These are phyloP conservation scores for Synanceia verrucosa DNA, from an alignment of 2,797 vertebrate species.

Conservation along the genomic window DNA sequence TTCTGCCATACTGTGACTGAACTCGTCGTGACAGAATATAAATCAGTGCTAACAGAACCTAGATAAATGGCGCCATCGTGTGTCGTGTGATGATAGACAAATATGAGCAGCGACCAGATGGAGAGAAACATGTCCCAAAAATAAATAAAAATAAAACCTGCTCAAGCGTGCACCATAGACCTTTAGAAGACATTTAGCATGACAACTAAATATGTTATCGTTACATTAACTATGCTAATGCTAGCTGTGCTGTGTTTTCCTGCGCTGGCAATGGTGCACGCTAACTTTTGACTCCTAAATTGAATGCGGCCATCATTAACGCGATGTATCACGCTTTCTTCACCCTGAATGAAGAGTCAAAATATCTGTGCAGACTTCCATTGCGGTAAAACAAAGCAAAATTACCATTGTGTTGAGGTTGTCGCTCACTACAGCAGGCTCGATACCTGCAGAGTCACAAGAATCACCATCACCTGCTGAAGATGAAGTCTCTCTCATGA, in stretches of 20 bases:
- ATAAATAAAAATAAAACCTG: neutral
- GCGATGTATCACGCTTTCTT: neutral
- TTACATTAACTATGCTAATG: neutral
- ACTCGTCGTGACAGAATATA: neutral
- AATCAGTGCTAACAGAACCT: neutral
- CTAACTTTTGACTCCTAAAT: neutral
- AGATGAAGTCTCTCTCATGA: neutral
- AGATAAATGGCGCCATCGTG: constrained; percentile 56
- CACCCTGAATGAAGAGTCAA: neutral
- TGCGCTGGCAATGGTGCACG: neutral
- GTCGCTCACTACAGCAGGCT: neutral
- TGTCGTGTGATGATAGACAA: constrained; percentile 11
- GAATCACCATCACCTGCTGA: neutral
- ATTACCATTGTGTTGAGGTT: neutral
- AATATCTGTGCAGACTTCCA: too few relatives aligned
- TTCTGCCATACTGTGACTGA: neutral
- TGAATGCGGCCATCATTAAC: neutral
- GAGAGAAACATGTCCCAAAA: neutral
- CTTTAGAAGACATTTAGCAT: neutral
- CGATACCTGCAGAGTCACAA: neutral
- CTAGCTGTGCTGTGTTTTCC: neutral
- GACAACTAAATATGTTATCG: accelerated
- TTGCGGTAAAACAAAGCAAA: neutral
- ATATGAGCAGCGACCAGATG: neutral
- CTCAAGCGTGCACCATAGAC: neutral